These are phyloP conservation scores for Leucoraja ocellata DNA, from an alignment of 2,797 vertebrate species.

Conservation along the genomic window DNA sequence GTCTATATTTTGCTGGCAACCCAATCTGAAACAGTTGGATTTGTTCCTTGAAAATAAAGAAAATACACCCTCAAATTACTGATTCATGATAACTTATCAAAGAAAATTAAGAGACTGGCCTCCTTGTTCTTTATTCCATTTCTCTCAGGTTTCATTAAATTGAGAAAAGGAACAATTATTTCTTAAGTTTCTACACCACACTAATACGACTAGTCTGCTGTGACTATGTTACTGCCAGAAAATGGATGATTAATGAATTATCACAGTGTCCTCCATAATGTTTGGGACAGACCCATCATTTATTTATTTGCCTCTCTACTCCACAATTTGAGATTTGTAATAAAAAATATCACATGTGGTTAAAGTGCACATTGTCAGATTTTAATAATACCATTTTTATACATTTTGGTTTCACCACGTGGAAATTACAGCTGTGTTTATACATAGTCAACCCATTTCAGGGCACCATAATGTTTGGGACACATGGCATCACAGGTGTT, in stretches of 20 bases:
- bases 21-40: background rate
- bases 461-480: too few species aligned
- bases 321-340: too few species aligned
- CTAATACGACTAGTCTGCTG: slow-evolving; percentile 40
- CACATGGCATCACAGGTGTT: too few species aligned
- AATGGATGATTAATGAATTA: slow-evolving; percentile 45
- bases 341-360: too few species aligned
- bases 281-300: too few species aligned
- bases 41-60: background rate
- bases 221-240: slow-evolving; percentile 41
- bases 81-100: slow-evolving; percentile 9
- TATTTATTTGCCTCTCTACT: too few species aligned
- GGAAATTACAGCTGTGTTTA: too few species aligned
- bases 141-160: slow-evolving; percentile 9
- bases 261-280: background rate
- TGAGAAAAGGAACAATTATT: background rate
- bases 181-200: background rate
- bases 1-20: background rate
- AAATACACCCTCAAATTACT: background rate
- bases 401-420: too few species aligned
- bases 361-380: too few species aligned
- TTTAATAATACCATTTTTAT: too few species aligned
- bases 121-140: slow-evolving; percentile 5
- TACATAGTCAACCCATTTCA: too few species aligned
- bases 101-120: background rate